These are phyloP conservation scores for Erithacus rubecula DNA, from an alignment of 2,797 vertebrate species.

Conservation along the genomic window DNA sequence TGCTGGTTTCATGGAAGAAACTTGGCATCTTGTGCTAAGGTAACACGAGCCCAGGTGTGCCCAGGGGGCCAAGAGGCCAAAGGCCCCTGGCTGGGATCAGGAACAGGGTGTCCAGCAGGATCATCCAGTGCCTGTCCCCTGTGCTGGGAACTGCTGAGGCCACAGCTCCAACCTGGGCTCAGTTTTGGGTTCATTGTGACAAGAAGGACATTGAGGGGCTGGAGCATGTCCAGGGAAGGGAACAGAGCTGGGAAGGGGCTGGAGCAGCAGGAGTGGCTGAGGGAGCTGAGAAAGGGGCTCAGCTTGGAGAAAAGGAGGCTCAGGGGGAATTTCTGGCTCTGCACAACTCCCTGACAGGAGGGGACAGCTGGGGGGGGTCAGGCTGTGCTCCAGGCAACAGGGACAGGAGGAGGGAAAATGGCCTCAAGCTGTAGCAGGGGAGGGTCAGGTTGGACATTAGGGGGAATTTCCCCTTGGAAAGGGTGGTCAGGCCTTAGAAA, in stretches of 20 bases:
- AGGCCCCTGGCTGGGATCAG: not conserved
- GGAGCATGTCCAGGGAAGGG: rapidly evolving
- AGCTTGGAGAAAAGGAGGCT: not conserved
- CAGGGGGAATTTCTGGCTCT: not conserved
- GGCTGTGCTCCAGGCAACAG: not conserved
- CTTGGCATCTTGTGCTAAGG: not conserved
- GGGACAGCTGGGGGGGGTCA: rapidly evolving
- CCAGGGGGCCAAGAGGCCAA: no score
- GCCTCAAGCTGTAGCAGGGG: rapidly evolving
- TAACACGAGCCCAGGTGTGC: not conserved
- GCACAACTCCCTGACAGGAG: not conserved
- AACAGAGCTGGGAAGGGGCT: rapidly evolving
- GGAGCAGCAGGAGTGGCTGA: not conserved
- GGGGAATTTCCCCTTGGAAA: rapidly evolving
- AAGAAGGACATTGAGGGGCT: not conserved
- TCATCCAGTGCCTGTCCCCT: not conserved
- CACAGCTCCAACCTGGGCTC: rapidly evolving
- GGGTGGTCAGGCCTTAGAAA: not conserved
- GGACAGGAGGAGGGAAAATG: rapidly evolving
- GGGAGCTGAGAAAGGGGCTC: not conserved
- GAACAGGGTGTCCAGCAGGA: not conserved
- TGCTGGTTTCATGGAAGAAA: not conserved
- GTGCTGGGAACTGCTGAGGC: not conserved
- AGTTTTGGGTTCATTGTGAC: rapidly evolving
- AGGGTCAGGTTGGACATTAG: rapidly evolving